A percentile compares a stretch with the other conserved stretches of the same genome.
Evolutionary conservation across 1,140 invertebrate genomes (phyloP).

Genomic region (Thaumatotibia leucotreta): DNA sequence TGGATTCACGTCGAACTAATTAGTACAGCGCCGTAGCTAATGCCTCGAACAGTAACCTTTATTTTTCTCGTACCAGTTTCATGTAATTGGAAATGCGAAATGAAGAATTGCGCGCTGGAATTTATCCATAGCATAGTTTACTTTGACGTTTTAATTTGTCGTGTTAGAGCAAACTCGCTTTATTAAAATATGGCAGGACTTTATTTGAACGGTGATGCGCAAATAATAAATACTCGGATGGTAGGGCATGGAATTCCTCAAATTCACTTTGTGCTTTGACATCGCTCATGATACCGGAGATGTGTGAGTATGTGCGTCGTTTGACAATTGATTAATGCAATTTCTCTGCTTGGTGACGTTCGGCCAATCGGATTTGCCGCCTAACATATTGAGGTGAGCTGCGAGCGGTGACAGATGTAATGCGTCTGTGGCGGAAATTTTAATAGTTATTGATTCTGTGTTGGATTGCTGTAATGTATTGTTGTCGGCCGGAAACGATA

Average conservation of each 20-base stretch:
- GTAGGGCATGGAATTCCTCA: slow-evolving; percentile 20
- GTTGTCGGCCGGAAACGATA: background rate
- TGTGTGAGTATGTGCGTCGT: slow-evolving; percentile 41
- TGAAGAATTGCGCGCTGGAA: slow-evolving; percentile 1
- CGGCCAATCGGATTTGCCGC: slow-evolving; percentile 8
- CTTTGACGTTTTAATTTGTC: slow-evolving; percentile 7
- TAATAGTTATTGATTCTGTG: background rate
- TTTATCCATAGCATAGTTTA: slow-evolving; percentile 3
- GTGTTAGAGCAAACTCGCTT: slow-evolving; percentile 1
- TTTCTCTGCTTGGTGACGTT: slow-evolving; percentile 45
- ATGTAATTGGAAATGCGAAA: background rate
- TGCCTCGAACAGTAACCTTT: background rate
- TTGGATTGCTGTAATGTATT: background rate
- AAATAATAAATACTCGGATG: slow-evolving; percentile 39
- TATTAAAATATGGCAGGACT: slow-evolving; percentile 1
- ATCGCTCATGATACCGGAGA: slow-evolving; percentile 38
- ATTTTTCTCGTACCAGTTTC: background rate
- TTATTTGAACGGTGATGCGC: slow-evolving; percentile 17
- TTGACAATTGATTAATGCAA: slow-evolving; percentile 72
- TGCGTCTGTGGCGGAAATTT: background rate
- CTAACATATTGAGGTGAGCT: slow-evolving; percentile 4
- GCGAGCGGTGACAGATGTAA: background rate
- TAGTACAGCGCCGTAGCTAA: background rate
- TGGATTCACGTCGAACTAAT: background rate
- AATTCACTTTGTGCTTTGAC: slow-evolving; percentile 42